Evolutionary conservation across 2,797 vertebrate genomes (phyloP).

Genomic region (Aulostomus chinensis): DNA sequence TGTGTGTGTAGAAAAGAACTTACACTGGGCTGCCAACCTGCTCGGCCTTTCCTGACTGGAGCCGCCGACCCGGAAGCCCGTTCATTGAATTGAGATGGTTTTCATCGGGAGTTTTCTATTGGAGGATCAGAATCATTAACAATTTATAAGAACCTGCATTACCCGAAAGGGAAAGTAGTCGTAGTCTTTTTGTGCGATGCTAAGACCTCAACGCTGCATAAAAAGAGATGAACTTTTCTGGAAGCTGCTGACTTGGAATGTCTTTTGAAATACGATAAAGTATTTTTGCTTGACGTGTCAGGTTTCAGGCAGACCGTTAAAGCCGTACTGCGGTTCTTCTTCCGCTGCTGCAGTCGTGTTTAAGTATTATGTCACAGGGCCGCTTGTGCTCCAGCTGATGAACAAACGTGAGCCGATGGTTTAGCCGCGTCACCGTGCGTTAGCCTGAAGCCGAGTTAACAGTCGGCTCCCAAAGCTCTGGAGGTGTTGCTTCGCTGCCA

Average conservation of each 20-base stretch:
- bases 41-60: conserved; percentile 33
- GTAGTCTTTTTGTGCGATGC: conserved; percentile 1
- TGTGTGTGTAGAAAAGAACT: conserved; percentile 7
- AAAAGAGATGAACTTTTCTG: conserved; percentile 7
- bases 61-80: conserved; percentile 32
- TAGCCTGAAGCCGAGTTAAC: too few relatives aligned
- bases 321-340: neutral
- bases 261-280: neutral
- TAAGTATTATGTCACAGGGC: conserved; percentile 3
- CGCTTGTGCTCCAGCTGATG: neutral
- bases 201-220: conserved; percentile 1
- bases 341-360: neutral
- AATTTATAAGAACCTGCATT: conserved; percentile 45
- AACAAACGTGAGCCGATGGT: too few relatives aligned
- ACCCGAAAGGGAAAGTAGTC: too few relatives aligned
- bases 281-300: neutral
- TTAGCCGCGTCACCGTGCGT: too few relatives aligned
- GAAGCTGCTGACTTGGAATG: neutral
- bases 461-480: too few relatives aligned
- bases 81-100: conserved; percentile 60
- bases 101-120: conserved; percentile 37
- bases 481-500: too few relatives aligned
- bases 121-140: conserved; percentile 43
- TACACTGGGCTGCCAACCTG: conserved; percentile 10
- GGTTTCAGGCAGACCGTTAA: neutral